Base-by-base conservation (phyloP, 2,888 invertebrate species). In the Drosophila dives region DNA sequence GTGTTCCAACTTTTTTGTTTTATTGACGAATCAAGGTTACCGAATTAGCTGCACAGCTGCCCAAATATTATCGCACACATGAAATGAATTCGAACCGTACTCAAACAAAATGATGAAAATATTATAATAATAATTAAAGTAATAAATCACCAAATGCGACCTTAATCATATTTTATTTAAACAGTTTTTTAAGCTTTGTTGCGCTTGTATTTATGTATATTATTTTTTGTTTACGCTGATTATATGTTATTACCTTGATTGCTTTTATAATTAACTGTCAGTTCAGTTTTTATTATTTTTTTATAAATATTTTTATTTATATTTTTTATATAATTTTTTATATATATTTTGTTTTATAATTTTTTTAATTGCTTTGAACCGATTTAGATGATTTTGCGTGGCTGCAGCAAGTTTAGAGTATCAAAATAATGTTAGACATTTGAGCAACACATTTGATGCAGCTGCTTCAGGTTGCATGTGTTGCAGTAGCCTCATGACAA, bases 171-270 rank as follows among this genome's bases (percentile, higher is more conserved):
- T 77, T 86, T 77, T 71, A 59, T 68, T 75, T 68, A 48, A 74
- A 71, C 67, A 55, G 51, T 51, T 71, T 64, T 66, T 75, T 62
- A 36, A 42, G 23, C 33, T 29, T 60, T 51, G 32, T 48, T 50
- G 23, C 36, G 23, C 7, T 15, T 15, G 20, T 7, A 8, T 15
- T 23, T 8, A 8, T 7, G 20, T 45, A 45, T 23, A 5, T 20
- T 8, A 11, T 48, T 23, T 51, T 72, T 53, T 55, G 15, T 53
- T 45, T 48, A 48, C 62, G 54, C 60, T 80, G 78, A 78, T 80
- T 82, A 76, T 72, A 58, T 63, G 77, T 54, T 66, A 86, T 85
- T 85, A 84, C 80, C 87, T 87, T 87, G 85, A 82, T 87, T 72
- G 68, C 62, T 77, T 83, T 83, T 73, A 78, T 78, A 87, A 82